Base-by-base conservation (phyloP, 2,113 vertebrate genomes). In the Dasypus novemcinctus region DNA sequence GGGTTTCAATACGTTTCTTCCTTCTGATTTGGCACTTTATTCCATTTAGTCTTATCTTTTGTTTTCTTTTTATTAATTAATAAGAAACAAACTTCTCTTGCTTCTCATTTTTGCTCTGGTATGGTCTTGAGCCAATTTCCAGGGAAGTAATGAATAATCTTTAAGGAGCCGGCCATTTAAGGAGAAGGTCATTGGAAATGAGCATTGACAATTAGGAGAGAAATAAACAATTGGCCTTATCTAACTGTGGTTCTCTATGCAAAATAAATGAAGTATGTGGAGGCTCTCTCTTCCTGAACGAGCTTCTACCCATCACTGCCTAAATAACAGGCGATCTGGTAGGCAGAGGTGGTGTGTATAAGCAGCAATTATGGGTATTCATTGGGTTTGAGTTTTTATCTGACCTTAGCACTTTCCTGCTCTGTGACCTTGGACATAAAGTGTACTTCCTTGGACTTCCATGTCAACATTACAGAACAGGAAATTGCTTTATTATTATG, bases 401-500 rank as follows among this genome's bases (percentile, higher is more conserved):
- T 46, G 87, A 15, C 46, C 82, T 10, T 13, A 49, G 43, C 36
- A 27, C 21, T 33, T 43, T 52, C 23, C 81, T 71, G 69, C 64
- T 80, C 78, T 6, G 14, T 38, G 72, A 95, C 94, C 94, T 95
- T 36, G 92, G 90, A 49, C 78, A 33, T 9, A 0, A 15, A 78
- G 69, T 92, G 90, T 90, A 72, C 74, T 64, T 81, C 43, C 57
- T 27, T 5, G 46, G 88, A 52, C 76, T 66, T 63, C 43, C 52
- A 25, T 0, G 46, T 72, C 95, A 81, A 75, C 59, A 72, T 49
- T 3, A 15, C 71, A 52, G 95, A 78, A 68, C 92, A 66, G 90
- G 93, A 94, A 97, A 97, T 95, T 83, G 90, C 96, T 95, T 93
- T 93, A 87, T 97, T 96, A 95, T 91, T 95, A 92, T 94, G 92